These are phyloP conservation scores for Hetaerina americana DNA, from an alignment of 1,140 invertebrate species.

Conservation along the genomic window DNA sequence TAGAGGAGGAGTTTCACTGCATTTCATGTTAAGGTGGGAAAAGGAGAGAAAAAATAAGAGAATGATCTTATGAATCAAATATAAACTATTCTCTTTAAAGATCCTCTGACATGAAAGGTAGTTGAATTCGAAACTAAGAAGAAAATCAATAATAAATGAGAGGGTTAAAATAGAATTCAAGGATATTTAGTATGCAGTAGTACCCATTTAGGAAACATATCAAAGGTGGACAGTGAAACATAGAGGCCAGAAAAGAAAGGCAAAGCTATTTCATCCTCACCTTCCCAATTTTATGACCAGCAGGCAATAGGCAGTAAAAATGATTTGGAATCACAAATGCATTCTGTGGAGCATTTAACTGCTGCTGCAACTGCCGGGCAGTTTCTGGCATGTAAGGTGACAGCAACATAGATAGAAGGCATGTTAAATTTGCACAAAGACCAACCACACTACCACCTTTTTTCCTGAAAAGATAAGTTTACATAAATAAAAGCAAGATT, in stretches of 20 bases:
- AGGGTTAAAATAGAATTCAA: no score
- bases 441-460: slow-evolving; percentile 76
- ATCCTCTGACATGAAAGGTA: no score
- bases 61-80: no score
- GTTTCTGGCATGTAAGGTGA: slow-evolving; percentile 87
- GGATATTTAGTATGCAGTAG: no score
- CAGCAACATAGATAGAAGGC: slow-evolving; percentile 66
- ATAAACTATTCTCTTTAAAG: no score
- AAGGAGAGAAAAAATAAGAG: no score
- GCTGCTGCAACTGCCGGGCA: slow-evolving; percentile 48
- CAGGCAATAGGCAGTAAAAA: slow-evolving; percentile 40
- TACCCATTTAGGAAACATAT: no score
- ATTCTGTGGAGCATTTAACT: slow-evolving; percentile 47
- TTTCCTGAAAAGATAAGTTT: slow-evolving; percentile 36
- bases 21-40: no score
- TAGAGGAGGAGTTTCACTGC: no score
- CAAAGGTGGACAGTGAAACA: background rate
- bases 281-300: slow-evolving; percentile 82
- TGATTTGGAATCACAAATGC: slow-evolving; percentile 39
- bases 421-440: slow-evolving; percentile 72
- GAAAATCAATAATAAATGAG: no score
- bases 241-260: background rate
- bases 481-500: no score
- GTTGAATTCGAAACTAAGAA: no score
- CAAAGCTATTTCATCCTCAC: slow-evolving; percentile 24